Conservation (phyloP, 92 coral and sea anemone species). For the Porites lobata region DNA sequence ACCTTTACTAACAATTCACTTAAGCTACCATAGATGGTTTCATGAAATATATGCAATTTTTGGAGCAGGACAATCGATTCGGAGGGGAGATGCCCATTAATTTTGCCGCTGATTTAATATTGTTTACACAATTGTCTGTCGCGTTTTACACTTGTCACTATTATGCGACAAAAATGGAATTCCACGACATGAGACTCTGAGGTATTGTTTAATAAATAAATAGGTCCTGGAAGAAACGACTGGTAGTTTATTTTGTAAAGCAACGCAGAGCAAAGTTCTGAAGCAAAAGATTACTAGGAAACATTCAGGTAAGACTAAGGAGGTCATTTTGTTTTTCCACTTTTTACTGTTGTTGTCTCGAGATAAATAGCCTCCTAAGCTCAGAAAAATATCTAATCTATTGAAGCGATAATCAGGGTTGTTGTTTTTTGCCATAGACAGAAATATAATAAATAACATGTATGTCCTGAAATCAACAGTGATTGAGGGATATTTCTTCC, state of each 20-base stretch:
- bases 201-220: slow-evolving; percentile 55
- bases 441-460: slow-evolving; percentile 20
- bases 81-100: neutral
- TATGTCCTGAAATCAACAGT: slow-evolving; percentile 13
- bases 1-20: neutral
- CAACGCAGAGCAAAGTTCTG: neutral
- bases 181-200: slow-evolving; percentile 34
- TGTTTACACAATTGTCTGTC: neutral
- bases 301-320: slow-evolving; percentile 17
- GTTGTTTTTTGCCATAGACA: slow-evolving; percentile 21
- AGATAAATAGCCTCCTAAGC: neutral
- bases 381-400: neutral
- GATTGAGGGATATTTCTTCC: neutral
- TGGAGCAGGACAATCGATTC: too few relatives aligned
- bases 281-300: neutral
- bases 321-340: neutral
- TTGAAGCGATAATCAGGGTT: neutral
- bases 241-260: slow-evolving; percentile 23
- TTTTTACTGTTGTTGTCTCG: neutral
- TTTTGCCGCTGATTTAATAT: slow-evolving; percentile 9
- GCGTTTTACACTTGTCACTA: slow-evolving; percentile 34
- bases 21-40: neutral
- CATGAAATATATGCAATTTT: neutral
- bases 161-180: slow-evolving; percentile 62
- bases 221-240: slow-evolving; percentile 13